Base-by-base conservation (phyloP, 2,888 invertebrate genomes). In the Nomada goodeniana region DNA sequence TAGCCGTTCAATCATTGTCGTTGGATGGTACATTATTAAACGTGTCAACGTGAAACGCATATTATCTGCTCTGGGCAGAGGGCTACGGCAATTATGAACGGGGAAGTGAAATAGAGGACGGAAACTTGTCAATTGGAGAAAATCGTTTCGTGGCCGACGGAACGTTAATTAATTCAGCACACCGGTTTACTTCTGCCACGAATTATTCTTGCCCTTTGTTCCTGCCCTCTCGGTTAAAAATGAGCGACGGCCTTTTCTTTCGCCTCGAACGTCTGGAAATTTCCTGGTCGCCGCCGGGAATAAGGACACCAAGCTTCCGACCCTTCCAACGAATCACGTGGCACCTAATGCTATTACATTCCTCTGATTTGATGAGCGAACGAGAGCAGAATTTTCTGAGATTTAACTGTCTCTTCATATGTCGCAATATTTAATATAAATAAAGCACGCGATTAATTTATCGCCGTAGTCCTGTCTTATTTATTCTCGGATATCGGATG, bases 121-220 rank as follows among this genome's bases (percentile, higher is more conserved):
- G 15, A 13, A 61, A 20, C 61, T 20, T 20, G 63, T 47, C 23
- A 47, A 63, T 47, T 13, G 50, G 47, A 7, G 63, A 15, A 63
- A 63, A 47, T 47, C 23, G 63, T 47, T 63, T n/a, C 18, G 44
- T 15, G 44, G 63, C 23, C 15, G 15, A 9, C 20, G 3, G 63
- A 47, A 47, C 23, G 44, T 64, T 64, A 50, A 64, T 50, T 47
- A 64, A 64, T 64, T 64, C 50, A n/a, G 50, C 26, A 26, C 50
- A 15, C 15, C 63, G 63, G 63, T 63, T 44, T 63, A 47, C 47
- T 63, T 47, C 44, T 47, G 63, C 44, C 23, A 15, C 15, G 20
- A 44, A 15, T 63, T 47, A 52, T 50, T 29, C 64, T 26, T 50
- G 4, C 26, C 64, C 29, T 64, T 29, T 50, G 64, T 64, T 26